These are phyloP conservation scores for Leptocoma aspasia DNA, from an alignment of 2,113 vertebrate genomes.

Conservation along the genomic window DNA sequence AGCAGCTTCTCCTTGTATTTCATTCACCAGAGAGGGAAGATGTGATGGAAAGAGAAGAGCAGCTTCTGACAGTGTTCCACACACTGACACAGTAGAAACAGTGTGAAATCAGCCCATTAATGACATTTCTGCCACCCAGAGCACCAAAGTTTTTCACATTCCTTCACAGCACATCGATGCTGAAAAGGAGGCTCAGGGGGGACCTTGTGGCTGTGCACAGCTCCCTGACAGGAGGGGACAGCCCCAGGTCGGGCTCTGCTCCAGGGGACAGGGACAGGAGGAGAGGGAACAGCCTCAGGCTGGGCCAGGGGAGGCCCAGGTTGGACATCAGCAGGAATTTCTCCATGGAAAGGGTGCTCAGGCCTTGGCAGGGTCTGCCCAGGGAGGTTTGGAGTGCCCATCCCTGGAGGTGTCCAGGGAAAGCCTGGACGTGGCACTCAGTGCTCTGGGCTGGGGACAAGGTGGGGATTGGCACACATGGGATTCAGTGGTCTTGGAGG, in stretches of 20 bases:
- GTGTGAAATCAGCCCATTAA: neutral
- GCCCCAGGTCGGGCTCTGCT: accelerated
- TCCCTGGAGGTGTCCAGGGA: neutral
- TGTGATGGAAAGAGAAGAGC: neutral
- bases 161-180: neutral
- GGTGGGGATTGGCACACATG: accelerated
- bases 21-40: neutral
- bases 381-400: neutral
- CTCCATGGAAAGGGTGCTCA: accelerated
- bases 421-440: accelerated
- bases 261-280: neutral
- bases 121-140: neutral
- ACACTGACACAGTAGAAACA: neutral
- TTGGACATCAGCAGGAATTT: accelerated
- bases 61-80: neutral
- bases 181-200: neutral
- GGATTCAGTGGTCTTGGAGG: neutral
- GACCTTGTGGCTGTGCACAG: neutral
- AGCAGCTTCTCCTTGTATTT: neutral
- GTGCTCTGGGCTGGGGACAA: neutral
- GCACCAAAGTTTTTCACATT: neutral
- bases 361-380: neutral
- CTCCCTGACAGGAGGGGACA: neutral
- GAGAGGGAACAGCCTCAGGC: neutral
- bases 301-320: neutral